These are phyloP conservation scores for Drosophila watanabei DNA, from an alignment of 1,140 invertebrate species.

Conservation along the genomic window DNA sequence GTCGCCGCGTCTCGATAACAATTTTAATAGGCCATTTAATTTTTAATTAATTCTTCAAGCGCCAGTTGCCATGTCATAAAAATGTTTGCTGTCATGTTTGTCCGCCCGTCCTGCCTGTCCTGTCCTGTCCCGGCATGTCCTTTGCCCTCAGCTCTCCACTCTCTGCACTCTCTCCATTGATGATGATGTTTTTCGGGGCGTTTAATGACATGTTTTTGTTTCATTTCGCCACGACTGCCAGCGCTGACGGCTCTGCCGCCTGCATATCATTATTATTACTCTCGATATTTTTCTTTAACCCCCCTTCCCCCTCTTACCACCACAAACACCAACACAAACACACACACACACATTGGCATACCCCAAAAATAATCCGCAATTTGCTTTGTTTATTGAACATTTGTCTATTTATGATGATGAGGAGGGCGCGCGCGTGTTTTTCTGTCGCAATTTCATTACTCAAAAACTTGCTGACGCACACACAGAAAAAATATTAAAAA, in stretches of 20 bases:
- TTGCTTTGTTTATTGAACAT: slow-evolving; percentile 73
- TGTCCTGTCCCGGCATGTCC: slow-evolving; percentile 11
- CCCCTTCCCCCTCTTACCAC: not conserved
- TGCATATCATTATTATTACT: slow-evolving; percentile 77
- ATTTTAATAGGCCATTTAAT: slow-evolving; percentile 84
- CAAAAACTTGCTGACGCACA: slow-evolving; percentile 46
- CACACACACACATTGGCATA: not conserved
- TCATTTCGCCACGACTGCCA: slow-evolving; percentile 36
- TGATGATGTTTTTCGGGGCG: slow-evolving; percentile 35
- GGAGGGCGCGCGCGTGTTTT: slow-evolving; percentile 50
- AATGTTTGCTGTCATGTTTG: slow-evolving; percentile 74
- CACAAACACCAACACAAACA: not conserved
- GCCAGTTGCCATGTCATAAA: slow-evolving; percentile 82
- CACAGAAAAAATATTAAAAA: not conserved
- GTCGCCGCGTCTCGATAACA: slow-evolving; percentile 78
- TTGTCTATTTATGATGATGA: slow-evolving; percentile 69
- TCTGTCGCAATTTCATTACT: slow-evolving; percentile 72
- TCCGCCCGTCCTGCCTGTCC: slow-evolving; percentile 17
- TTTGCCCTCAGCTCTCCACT: not conserved
- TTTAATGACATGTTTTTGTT: slow-evolving; percentile 74
- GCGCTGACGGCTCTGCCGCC: slow-evolving; percentile 10
- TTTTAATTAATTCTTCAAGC: slow-evolving; percentile 83
- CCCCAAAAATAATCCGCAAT: slow-evolving; percentile 40
- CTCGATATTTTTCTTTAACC: slow-evolving; percentile 46
- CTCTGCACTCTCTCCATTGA: slow-evolving; percentile 4